phyloP scores from a whole-genome alignment of 1,140 invertebrate species.

The Ostrea denselamellosa region DNA sequence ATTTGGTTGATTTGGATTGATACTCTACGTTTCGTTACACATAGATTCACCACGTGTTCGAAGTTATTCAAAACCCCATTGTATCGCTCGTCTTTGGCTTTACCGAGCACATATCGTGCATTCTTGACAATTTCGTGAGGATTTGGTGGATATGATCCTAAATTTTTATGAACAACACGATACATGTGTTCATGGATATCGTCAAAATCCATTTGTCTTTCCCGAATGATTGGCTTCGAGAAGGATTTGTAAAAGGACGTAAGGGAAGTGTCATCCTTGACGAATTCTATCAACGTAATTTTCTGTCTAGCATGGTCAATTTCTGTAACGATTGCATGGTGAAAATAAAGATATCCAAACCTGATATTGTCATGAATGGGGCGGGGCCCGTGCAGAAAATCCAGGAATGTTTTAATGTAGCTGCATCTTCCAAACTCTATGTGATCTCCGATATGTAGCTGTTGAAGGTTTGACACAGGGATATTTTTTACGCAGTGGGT shows the following conservation, averaged over 20 bases:
- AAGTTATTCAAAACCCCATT: not conserved
- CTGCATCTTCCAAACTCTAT: not conserved
- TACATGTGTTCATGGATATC: not conserved
- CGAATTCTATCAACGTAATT: not conserved
- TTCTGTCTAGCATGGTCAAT: not conserved
- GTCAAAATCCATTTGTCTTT: not conserved
- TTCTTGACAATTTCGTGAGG: not conserved
- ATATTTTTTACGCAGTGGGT: not conserved
- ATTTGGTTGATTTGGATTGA: not conserved
- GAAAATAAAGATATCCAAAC: slow-evolving; percentile 15
- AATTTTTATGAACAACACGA: not conserved
- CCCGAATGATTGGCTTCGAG: not conserved
- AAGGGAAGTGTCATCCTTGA: not conserved
- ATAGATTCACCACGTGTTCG: not conserved
- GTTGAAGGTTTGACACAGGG: not conserved
- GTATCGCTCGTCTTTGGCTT: not conserved
- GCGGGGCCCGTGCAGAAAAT: not conserved
- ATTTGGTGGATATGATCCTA: not conserved
- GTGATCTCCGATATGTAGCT: not conserved
- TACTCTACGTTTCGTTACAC: not conserved
- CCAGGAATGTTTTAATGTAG: not conserved
- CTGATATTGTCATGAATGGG: not conserved
- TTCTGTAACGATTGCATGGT: not conserved
- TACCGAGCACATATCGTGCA: not conserved
- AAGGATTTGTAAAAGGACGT: not conserved